A percentile compares a stretch with the other conserved stretches of the same genome.
These are phyloP conservation scores for Aphelenchoides bicaudatus DNA, from an alignment of 2,888 invertebrate genomes.

Conservation along the genomic window DNA sequence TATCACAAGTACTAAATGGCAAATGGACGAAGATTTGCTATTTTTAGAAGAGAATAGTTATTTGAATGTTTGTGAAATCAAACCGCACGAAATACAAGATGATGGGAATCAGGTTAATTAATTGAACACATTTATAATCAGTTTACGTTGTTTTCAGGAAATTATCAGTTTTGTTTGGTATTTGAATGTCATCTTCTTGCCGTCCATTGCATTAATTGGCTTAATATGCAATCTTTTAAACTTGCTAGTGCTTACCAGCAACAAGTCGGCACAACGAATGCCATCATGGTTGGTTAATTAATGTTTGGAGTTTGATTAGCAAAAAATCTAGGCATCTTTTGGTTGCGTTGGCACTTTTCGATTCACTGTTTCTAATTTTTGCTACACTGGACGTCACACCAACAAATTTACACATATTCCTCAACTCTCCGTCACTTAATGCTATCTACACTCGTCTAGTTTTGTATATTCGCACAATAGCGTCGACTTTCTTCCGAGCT, in stretches of 20 bases:
- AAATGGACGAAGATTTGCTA: constrained; percentile 18
- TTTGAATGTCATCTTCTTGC: constrained; percentile 52
- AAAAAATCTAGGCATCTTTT: constrained; percentile 47
- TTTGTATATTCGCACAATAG: constrained; percentile 53
- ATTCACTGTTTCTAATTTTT: constrained; percentile 56
- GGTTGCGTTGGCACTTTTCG: constrained; percentile 56
- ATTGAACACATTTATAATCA: background rate
- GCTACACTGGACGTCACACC: constrained; percentile 55
- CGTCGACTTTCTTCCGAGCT: constrained; percentile 59
- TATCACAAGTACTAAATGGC: too few species aligned
- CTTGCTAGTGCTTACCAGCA: constrained; percentile 50
- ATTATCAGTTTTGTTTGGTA: constrained; percentile 51
- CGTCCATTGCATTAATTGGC: constrained; percentile 53
- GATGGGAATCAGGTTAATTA: constrained; percentile 9
- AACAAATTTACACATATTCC: constrained; percentile 16
- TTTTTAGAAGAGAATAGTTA: constrained; percentile 7
- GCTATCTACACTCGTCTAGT: constrained; percentile 41
- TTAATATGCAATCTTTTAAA: constrained; percentile 56
- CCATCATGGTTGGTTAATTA: constrained; percentile 48
- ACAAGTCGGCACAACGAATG: constrained; percentile 53
- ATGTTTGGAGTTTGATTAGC: too few species aligned
- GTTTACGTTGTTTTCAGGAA: constrained; percentile 23
- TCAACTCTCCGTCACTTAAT: constrained; percentile 38
- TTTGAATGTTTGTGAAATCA: constrained; percentile 19
- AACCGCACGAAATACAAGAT: constrained; percentile 14